Evolutionary conservation across 2,113 vertebrate species (phyloP), one percentile per base, ranked within the genome.

Genomic region (Picathartes gymnocephalus): DNA sequence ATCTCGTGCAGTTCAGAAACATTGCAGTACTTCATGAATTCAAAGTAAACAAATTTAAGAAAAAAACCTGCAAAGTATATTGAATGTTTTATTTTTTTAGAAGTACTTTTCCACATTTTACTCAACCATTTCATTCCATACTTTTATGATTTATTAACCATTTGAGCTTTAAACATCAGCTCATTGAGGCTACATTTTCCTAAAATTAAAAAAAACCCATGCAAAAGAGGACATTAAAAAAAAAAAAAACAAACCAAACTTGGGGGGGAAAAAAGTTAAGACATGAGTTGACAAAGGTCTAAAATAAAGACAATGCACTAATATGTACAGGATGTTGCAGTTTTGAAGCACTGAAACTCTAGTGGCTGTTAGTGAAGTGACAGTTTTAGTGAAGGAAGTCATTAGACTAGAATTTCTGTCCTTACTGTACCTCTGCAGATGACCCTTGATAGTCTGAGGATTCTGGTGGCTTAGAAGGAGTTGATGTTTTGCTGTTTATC

Each of bases 401-500:
- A 94, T 97, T 97, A 97, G 94, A 92, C 95, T 92, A 84, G 73
- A 90, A 91, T 94, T 92, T 89, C 95, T 96, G 87, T 95, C 97
- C 97, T 98, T 98, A 99, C 98, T 85, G 98, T 99, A 99, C 99
- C 99, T 99, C 99, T 98, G 98, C 97, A 97, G 99, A 99, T 92
- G 99, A 98, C 97, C 98, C 98, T 97, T 98, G 98, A 97, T 97
- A 99, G 97, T 98, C 99, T 98, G 99, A 98, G 98, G 99, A 98
- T 97, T 99, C 99, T 96, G 99, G 98, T 98, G 98, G 98, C 97
- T 99, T 99, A 99, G 98, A 97, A 97, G 99, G 98, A 98, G 98
- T 98, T 98, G 98, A 98, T 97, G 98, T 98, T 99, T 99, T 99
- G 99, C 99, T 99, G 99, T 99, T 99, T 99, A 98, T 98, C 98